Percentiles rank a stretch among this genome's conserved stretches.
These are phyloP conservation scores for Carollia perspicillata DNA, from an alignment of 2,113 vertebrate genomes.

Conservation along the genomic window DNA sequence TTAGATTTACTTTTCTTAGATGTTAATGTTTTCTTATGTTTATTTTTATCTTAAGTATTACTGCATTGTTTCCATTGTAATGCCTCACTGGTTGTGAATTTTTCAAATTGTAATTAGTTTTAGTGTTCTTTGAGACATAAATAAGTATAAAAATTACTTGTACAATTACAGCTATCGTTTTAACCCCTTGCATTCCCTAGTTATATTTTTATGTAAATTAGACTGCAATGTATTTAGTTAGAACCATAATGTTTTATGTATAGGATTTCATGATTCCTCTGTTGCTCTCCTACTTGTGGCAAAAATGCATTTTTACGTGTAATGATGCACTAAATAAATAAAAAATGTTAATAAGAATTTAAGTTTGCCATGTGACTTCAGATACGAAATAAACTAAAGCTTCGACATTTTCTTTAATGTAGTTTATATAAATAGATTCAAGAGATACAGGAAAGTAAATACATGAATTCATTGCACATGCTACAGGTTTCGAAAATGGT, in stretches of 20 bases:
- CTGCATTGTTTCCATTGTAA: neutral
- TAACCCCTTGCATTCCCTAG: neutral
- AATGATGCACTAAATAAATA: slow-evolving; percentile 29
- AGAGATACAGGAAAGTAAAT: neutral
- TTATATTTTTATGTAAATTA: slow-evolving; percentile 39
- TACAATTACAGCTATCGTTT: neutral
- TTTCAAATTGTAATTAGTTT: neutral
- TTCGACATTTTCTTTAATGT: neutral
- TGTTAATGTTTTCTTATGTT: slow-evolving; percentile 6
- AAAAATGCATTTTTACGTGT: neutral
- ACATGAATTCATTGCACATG: neutral
- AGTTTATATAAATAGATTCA: neutral
- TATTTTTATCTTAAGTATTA: slow-evolving; percentile 22
- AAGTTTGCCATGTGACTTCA: neutral
- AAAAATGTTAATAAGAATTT: neutral
- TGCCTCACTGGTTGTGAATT: slow-evolving; percentile 1
- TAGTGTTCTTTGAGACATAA: slow-evolving; percentile 21
- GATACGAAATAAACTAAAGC: neutral
- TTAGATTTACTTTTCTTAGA: slow-evolving; percentile 1
- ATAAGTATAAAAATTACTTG: neutral
- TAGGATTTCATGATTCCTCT: neutral
- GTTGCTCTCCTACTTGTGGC: slow-evolving; percentile 31
- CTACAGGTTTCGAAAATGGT: neutral
- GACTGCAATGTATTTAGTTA: slow-evolving; percentile 33
- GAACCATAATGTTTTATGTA: slow-evolving; percentile 23